Conservation (phyloP, 30 jellyfish, hydroid and myxozoan genomes). For the Pseudorhiza aurosa region DNA sequence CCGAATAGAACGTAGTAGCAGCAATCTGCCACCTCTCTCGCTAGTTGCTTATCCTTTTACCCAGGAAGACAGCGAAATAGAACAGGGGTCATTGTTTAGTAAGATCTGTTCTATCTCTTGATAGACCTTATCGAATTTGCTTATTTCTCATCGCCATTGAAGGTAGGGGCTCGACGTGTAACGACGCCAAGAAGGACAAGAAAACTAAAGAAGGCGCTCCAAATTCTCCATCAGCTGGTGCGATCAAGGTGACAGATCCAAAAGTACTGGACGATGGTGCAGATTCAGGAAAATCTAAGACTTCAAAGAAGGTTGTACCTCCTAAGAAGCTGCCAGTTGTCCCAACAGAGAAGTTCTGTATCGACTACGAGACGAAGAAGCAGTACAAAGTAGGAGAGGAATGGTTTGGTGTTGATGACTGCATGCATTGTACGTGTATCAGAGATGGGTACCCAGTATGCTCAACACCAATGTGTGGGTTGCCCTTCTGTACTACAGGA, state of each 20-base stretch:
- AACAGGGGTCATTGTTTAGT: no score
- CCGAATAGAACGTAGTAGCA: no score
- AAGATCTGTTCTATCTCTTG: no score
- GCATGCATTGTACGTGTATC: constrained; percentile 75
- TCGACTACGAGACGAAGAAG: constrained; percentile 22
- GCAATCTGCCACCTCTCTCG: no score
- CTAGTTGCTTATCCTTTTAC: no score
- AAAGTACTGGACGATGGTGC: not conserved
- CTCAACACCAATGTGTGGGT: constrained; percentile 83
- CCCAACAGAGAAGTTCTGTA: constrained; percentile 23
- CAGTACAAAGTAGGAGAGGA: constrained; percentile 49
- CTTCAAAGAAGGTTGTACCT: not conserved
- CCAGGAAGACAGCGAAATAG: no score
- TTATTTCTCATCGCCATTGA: not conserved
- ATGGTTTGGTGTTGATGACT: constrained; percentile 81
- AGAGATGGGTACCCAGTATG: constrained; percentile 63
- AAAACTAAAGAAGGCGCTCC: not conserved
- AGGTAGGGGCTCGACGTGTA: not conserved
- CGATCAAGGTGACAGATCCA: not conserved
- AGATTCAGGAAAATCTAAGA: not conserved
- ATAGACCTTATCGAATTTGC: no score
- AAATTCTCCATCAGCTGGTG: not conserved
- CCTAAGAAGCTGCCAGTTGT: not conserved
- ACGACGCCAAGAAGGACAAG: not conserved
- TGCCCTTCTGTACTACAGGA: constrained; percentile 79